A percentile compares a stretch with the other conserved stretches of the same genome.
These are phyloP conservation scores for Valencia hispanica DNA, from an alignment of 2,797 vertebrate genomes.

Conservation along the genomic window DNA sequence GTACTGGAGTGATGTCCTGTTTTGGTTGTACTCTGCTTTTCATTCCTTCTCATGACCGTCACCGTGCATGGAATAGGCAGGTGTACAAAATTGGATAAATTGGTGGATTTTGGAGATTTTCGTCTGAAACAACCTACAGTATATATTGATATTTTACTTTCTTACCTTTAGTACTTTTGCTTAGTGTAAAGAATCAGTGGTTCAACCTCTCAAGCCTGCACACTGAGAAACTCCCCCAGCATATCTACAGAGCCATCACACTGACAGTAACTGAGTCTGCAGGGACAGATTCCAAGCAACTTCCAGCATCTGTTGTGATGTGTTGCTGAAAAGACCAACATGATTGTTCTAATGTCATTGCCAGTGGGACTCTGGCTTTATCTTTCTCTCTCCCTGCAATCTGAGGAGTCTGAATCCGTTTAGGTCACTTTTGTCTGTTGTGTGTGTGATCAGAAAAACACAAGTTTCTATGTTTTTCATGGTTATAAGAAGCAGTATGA, in stretches of 20 bases:
- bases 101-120: neutral
- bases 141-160: neutral
- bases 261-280: slow-evolving; percentile 19
- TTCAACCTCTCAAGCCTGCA: neutral
- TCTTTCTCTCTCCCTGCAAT: slow-evolving; percentile 10
- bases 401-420: slow-evolving; percentile 36
- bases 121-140: neutral
- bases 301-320: slow-evolving; percentile 9
- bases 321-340: slow-evolving; percentile 28
- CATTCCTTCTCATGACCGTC: neutral
- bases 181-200: neutral
- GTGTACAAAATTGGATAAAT: neutral
- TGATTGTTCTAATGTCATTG: slow-evolving; percentile 26
- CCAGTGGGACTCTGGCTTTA: slow-evolving; percentile 15
- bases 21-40: neutral
- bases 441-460: slow-evolving; percentile 22
- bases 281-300: slow-evolving; percentile 26
- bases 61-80: neutral
- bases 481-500: slow-evolving; percentile 32
- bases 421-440: slow-evolving; percentile 11
- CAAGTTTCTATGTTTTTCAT: slow-evolving; percentile 30
- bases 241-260: slow-evolving; percentile 11
- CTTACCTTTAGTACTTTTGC: neutral
- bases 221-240: neutral
- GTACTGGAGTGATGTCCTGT: neutral